Base-by-base conservation (phyloP, 1,140 invertebrate genomes). In the Diachasma alloeum region DNA sequence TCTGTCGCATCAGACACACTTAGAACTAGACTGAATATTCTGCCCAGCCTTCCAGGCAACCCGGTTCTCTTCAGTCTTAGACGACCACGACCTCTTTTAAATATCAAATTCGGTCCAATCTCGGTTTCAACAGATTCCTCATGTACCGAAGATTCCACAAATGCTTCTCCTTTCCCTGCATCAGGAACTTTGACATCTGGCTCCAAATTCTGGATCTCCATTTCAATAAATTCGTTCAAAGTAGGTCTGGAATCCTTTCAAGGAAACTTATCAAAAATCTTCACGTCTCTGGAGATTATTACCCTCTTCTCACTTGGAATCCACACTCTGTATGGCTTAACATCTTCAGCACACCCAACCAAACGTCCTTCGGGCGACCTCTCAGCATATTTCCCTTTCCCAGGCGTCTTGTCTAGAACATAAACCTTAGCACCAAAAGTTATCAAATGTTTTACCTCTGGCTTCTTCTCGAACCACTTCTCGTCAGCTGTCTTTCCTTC, bases 351-450 rank as follows among this genome's bases (percentile, higher is more conserved):
- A n/a, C n/a, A n/a, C n/a, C n/a, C n/a, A n/a, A n/a, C n/a, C n/a
- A 90, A 85, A 39, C 87, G 83, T 31, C 79, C 78, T 73, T 84
- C 78, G 10, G 69, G 69, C 19, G 83, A 78, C 67, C 86, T 89
- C 5, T 79, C 22, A 70, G 89, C 85, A 78, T 79, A 87, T 73
- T 87, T 89, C 0, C 72, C 53, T 70, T 74, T 76, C 79, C 75
- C 39, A 79, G 77, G 31, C 81, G 31, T n/a, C 80, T 81, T 36
- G 86, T 75, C 71, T 2, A 79, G 87, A 63, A 89, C 75, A 44
- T 86, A 85, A 0, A 84, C 83, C 83, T 88, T 39, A 82, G 83
- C 72, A 80, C 89, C 89, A 83, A 91, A 91, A 11, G 85, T 77
- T 76, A 80, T 81, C 11, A 90, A 72, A 77, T 90, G 78, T 17